These are phyloP conservation scores for Rhopilema esculentum DNA, from an alignment of 30 jellyfish, hydroid and myxozoan genomes.

Conservation along the genomic window DNA sequence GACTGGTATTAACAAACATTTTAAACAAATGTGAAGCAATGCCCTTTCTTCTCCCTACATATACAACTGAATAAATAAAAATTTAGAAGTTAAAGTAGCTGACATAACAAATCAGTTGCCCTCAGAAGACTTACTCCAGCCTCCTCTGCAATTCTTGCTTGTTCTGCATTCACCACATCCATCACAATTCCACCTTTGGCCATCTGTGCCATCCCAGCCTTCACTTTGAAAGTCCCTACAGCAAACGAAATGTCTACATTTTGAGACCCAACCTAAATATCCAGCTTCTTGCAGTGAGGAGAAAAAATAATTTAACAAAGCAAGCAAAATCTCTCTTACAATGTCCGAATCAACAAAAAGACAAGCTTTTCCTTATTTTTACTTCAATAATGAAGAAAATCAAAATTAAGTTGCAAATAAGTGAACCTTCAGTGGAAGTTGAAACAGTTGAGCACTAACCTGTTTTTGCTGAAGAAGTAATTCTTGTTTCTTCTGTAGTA, in stretches of 20 bases:
- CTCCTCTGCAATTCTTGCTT: slow-evolving; percentile 98
- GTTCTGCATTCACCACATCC: slow-evolving; percentile 97
- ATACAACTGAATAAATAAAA: too few relatives aligned
- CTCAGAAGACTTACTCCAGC: slow-evolving; percentile 96
- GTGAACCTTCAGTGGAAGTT: too few relatives aligned
- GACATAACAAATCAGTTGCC: too few relatives aligned
- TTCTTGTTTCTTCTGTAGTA: background rate
- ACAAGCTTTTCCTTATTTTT: background rate
- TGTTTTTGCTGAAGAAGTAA: background rate
- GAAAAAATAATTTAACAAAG: too few relatives aligned
- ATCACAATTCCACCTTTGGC: slow-evolving; percentile 98
- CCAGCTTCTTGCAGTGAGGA: too few relatives aligned
- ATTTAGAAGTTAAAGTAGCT: too few relatives aligned
- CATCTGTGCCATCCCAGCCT: slow-evolving; percentile 99
- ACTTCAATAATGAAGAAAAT: too few relatives aligned
- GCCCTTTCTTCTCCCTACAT: too few relatives aligned
- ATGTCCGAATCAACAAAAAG: background rate
- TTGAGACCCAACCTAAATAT: background rate
- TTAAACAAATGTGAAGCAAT: too few relatives aligned
- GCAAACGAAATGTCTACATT: background rate
- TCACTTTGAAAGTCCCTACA: slow-evolving; percentile 91
- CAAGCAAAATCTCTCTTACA: background rate
- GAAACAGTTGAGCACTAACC: too few relatives aligned
- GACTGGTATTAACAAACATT: too few relatives aligned
- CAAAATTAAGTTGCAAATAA: too few relatives aligned